Conservation (phyloP, 2,113 vertebrate species). For the Eurypyga helias region DNA sequence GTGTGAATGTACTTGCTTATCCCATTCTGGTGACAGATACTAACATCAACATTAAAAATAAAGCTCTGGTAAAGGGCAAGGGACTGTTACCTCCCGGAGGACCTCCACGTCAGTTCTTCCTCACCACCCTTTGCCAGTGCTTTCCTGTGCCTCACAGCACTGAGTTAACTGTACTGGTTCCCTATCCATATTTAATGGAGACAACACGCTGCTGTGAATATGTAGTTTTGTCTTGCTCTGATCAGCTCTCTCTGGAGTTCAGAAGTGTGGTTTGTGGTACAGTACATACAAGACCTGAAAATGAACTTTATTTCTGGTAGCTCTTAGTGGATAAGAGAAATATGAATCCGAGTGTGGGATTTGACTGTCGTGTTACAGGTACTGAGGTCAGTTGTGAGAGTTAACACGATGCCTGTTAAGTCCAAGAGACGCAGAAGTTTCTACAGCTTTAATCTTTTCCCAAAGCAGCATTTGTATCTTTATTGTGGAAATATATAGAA, state of each 20-base stretch:
- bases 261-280: too few species aligned
- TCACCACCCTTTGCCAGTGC: not conserved
- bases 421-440: not conserved
- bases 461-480: not conserved
- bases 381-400: not conserved
- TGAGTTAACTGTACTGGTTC: not conserved
- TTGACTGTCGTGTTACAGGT: not conserved
- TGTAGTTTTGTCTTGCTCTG: not conserved
- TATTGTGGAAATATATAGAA: not conserved
- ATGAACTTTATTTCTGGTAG: not conserved
- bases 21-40: not conserved
- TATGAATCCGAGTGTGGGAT: not conserved
- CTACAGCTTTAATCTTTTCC: not conserved
- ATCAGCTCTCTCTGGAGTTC: not conserved
- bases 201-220: not conserved
- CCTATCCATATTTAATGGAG: not conserved
- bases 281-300: not conserved
- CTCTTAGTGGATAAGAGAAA: not conserved
- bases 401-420: not conserved
- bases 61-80: not conserved
- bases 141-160: not conserved
- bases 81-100: not conserved
- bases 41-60: not conserved
- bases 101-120: not conserved
- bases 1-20: constrained; percentile 1